These are phyloP conservation scores for Paratrypauchen microcephalus DNA, from an alignment of 2,797 vertebrate genomes.

Conservation along the genomic window DNA sequence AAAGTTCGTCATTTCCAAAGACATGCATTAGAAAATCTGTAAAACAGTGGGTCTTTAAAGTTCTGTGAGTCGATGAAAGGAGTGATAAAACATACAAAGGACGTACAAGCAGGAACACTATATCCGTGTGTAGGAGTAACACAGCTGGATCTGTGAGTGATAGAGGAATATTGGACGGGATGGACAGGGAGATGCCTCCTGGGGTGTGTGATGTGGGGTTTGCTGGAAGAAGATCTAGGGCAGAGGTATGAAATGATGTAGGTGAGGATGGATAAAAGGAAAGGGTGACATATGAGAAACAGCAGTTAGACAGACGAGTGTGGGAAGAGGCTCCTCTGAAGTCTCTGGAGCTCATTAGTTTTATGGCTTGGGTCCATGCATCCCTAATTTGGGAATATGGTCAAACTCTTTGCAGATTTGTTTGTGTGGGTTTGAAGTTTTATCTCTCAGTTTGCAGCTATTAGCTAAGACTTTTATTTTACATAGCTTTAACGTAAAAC, in stretches of 20 bases:
- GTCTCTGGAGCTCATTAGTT: constrained; percentile 50
- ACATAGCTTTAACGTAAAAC: too few species aligned
- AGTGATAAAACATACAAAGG: neutral
- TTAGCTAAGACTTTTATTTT: neutral
- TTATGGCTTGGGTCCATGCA: constrained; percentile 24
- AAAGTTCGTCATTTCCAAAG: too few species aligned
- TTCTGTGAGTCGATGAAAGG: neutral
- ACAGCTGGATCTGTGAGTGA: constrained; percentile 21
- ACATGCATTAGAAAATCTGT: neutral
- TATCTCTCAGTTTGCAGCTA: neutral
- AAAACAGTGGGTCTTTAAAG: neutral
- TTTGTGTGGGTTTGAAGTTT: constrained; percentile 8
- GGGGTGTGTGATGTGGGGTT: constrained; percentile 44
- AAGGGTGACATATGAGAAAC: constrained; percentile 37
- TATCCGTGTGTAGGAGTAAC: neutral
- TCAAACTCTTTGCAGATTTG: constrained; percentile 7
- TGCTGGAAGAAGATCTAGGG: constrained; percentile 55
- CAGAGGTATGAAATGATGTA: constrained; percentile 29
- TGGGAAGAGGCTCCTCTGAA: constrained; percentile 34
- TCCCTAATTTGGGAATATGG: constrained; percentile 24
- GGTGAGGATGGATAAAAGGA: constrained; percentile 38
- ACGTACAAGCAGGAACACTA: neutral
- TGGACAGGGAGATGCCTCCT: constrained; percentile 41
- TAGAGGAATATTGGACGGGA: constrained; percentile 20
- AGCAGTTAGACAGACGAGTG: constrained; percentile 28